Evolutionary conservation across 2,797 vertebrate genomes (phyloP), one percentile per base, ranked within the genome.

Genomic region (Catostomus latipinnis): DNA sequence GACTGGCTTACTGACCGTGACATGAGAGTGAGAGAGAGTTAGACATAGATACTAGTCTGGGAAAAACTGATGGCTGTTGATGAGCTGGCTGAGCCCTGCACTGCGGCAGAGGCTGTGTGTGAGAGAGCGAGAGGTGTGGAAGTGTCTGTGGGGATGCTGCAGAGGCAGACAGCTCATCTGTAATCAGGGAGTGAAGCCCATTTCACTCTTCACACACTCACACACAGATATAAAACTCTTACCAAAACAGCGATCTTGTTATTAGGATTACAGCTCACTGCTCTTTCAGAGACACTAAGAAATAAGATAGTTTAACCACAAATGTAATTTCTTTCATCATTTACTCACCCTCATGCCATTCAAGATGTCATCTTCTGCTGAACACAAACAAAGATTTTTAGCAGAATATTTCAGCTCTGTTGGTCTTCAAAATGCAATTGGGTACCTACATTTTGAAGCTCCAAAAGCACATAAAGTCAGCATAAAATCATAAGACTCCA

Each of bases 101-200:
- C 91, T 93, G 93, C 93, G 89, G 92, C 92, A 93, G 90, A 93
- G 83, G 84, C 86, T 86, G 84, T 89, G 84, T 78, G 81, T 89
- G 34, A 34, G 34, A 34, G 34, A 34, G 34, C 34, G 34, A 34
- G 34, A 34, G 34, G 65, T 63, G 79, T 57, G 49, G 81, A 82
- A 43, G 74, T 83, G 84, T 78, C 82, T 34, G 85, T 85, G 72
- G 58, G 81, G 60, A 82, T 82, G 73, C 89, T 84, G 90, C 91
- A 91, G 88, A 85, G 85, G 87, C 69, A 86, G 46, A 87, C 87
- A 90, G 82, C 87, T 89, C 89, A 89, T 92, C 87, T 88, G 86
- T 90, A 89, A 90, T 90, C 89, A 91, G 86, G 87, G 78, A 91
- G 86, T 70, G 83, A 72, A 75, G 81, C 81, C 82, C 62, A 7